These are phyloP conservation scores for Halyomorpha halys DNA, from an alignment of 1,140 invertebrate genomes.

Conservation along the genomic window DNA sequence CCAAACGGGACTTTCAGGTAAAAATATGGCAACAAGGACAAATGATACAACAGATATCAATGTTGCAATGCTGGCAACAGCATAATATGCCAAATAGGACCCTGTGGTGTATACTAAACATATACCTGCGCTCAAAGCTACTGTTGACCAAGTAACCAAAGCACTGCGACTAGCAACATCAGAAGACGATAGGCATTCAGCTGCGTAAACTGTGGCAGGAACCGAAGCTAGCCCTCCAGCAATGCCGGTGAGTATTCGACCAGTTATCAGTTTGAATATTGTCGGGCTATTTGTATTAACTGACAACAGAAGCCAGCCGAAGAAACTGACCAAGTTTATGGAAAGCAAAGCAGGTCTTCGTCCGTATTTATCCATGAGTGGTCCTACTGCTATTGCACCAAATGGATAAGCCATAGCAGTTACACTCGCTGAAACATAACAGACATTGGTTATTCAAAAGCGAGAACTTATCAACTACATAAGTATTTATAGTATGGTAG, in stretches of 20 bases:
- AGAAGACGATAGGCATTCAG: slow-evolving; percentile 39
- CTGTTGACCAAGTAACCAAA: slow-evolving; percentile 32
- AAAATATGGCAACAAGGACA: slow-evolving; percentile 31
- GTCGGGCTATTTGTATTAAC: slow-evolving; percentile 28
- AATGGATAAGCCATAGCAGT: slow-evolving; percentile 44
- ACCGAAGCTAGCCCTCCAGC: slow-evolving; percentile 29
- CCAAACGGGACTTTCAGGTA: slow-evolving; percentile 50
- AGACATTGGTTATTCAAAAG: not conserved
- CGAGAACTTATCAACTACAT: no score
- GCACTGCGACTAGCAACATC: slow-evolving; percentile 34
- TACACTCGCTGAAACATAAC: slow-evolving; percentile 42
- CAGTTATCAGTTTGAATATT: slow-evolving; percentile 37
- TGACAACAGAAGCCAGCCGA: slow-evolving; percentile 44
- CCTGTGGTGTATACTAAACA: slow-evolving; percentile 32
- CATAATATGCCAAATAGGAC: slow-evolving; percentile 39
- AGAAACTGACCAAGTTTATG: slow-evolving; percentile 41
- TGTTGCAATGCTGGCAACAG: slow-evolving; percentile 39
- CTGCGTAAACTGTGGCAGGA: slow-evolving; percentile 35
- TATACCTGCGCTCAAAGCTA: slow-evolving; percentile 31
- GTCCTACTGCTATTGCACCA: slow-evolving; percentile 42
- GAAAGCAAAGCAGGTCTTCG: slow-evolving; percentile 44
- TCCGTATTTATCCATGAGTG: slow-evolving; percentile 52
- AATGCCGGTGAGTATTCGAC: slow-evolving; percentile 41
- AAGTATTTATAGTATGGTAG: no score
- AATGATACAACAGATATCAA: slow-evolving; percentile 35